Conservation (phyloP, 53 echinoderm and acorn worm genomes). For the Luidia sarsii region DNA sequence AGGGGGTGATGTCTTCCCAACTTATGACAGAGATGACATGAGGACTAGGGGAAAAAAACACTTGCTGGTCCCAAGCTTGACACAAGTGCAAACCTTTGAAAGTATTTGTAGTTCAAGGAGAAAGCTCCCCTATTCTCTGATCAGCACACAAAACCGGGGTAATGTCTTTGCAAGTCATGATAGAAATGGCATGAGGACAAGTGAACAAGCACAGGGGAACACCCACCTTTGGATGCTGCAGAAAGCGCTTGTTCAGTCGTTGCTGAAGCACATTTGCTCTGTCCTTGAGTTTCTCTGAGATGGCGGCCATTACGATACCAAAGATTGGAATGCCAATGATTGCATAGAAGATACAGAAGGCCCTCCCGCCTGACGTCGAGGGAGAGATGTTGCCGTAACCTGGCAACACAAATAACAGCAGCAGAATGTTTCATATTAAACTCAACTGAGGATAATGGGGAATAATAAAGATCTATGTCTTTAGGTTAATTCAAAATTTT, state of each 20-base stretch:
- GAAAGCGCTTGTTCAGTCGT: neutral
- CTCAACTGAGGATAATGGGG: neutral
- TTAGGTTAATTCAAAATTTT: neutral
- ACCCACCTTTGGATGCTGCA: constrained; percentile 33
- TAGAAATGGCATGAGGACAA: too few species aligned
- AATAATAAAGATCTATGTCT: neutral
- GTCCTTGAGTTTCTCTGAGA: constrained; percentile 53
- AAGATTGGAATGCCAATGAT: constrained; percentile 80
- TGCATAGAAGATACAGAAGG: constrained; percentile 75
- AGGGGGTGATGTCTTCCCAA: too few species aligned
- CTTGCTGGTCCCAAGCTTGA: too few species aligned
- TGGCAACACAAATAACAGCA: too few species aligned
- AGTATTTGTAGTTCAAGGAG: too few species aligned
- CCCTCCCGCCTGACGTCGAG: constrained; percentile 41
- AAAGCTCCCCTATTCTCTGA: too few species aligned
- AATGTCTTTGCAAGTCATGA: too few species aligned
- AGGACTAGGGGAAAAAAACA: too few species aligned
- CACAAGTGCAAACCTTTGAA: too few species aligned
- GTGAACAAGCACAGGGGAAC: too few species aligned
- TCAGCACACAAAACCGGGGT: too few species aligned
- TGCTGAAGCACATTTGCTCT: neutral
- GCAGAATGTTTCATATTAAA: neutral
- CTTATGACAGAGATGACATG: too few species aligned
- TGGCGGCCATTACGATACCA: constrained; percentile 67
- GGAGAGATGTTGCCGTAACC: constrained; percentile 84